Conservation (phyloP, 2,797 vertebrate genomes). For the Ctenochaetus hawaiiensis region DNA sequence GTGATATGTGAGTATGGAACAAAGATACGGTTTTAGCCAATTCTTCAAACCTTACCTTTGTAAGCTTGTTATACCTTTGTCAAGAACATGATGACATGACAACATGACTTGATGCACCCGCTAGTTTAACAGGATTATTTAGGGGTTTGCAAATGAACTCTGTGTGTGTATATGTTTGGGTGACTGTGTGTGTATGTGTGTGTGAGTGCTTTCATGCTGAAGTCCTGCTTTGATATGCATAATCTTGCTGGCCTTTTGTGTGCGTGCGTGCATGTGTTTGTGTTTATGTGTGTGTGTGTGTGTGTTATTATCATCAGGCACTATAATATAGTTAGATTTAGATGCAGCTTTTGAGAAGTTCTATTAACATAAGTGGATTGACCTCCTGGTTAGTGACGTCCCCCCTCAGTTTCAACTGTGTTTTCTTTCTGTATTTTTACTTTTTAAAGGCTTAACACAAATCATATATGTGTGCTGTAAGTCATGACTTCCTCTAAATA, state of each 20-base stretch:
- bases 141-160: not conserved
- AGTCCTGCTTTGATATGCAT: constrained; percentile 45
- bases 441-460: constrained; percentile 3
- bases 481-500: not conserved
- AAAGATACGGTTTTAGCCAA: constrained; percentile 4
- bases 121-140: constrained; percentile 19
- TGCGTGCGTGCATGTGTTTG: constrained; percentile 1
- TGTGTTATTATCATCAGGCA: constrained; percentile 1
- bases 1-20: not conserved
- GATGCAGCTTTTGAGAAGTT: not conserved
- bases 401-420: not conserved
- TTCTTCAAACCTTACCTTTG: not conserved
- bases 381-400: constrained; percentile 52
- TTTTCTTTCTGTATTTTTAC: not conserved
- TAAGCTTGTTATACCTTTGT: constrained; percentile 3
- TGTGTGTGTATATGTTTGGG: constrained; percentile 3
- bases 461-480: not conserved
- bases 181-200: too few relatives aligned
- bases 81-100: constrained; percentile 22
- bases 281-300: not conserved
- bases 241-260: not conserved
- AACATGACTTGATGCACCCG: not conserved
- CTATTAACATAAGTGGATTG: constrained; percentile 41
- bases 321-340: constrained; percentile 3
- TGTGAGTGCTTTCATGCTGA: constrained; percentile 39